Percentiles rank a stretch among this genome's conserved stretches.
Evolutionary conservation across 2,797 vertebrate genomes (phyloP).

Genomic region (Falco berigora): DNA sequence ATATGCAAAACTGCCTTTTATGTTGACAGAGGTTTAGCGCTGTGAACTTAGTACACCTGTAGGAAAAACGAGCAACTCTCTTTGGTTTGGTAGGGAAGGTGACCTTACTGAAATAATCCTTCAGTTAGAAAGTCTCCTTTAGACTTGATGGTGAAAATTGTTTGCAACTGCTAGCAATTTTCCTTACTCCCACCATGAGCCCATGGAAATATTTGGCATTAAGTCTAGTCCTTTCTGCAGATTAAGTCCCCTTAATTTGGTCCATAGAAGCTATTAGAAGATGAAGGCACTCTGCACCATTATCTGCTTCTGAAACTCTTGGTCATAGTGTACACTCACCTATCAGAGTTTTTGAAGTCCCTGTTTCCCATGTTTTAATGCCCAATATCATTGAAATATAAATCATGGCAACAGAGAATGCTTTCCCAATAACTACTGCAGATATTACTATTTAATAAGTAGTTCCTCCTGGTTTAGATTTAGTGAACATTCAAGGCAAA

Average conservation of each 20-base stretch:
- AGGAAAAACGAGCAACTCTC: neutral
- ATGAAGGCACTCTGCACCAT: neutral
- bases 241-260: neutral
- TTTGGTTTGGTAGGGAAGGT: neutral
- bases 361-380: neutral
- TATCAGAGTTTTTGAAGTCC: neutral
- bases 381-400: neutral
- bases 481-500: neutral
- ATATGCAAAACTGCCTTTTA: neutral
- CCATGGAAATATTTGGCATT: neutral
- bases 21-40: neutral
- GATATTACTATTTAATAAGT: neutral
- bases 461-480: neutral
- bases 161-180: neutral
- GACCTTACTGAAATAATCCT: neutral
- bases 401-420: neutral
- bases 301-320: neutral
- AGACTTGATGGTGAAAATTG: neutral
- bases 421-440: neutral
- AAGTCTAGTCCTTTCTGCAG: neutral
- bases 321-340: neutral
- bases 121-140: neutral
- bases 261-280: neutral
- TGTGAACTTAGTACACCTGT: neutral
- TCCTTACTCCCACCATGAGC: neutral